A percentile compares a stretch with the other conserved stretches of the same genome.
phyloP scores from a whole-genome alignment of 1,140 invertebrate species.

The Carposina sasakii region DNA sequence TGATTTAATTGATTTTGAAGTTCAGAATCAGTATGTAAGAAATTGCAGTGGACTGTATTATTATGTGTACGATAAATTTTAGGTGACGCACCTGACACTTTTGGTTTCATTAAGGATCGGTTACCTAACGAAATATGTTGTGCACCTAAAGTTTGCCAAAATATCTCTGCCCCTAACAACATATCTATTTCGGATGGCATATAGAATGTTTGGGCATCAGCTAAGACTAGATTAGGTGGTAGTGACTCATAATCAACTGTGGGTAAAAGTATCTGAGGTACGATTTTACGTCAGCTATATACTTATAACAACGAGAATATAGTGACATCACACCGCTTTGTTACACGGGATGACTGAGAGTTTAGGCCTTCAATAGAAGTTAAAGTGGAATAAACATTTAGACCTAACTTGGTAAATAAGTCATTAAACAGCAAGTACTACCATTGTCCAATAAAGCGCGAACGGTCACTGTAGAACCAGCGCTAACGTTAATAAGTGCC shows the following conservation, averaged over 20 bases:
- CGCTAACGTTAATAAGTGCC: neutral
- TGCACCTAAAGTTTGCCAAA: neutral
- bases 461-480: neutral
- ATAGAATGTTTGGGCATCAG: constrained; percentile 5
- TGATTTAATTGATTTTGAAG: neutral
- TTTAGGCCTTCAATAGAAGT: neutral
- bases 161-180: neutral
- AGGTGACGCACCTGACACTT: neutral
- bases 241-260: neutral
- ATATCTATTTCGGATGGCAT: constrained; percentile 7
- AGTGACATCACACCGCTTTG: neutral
- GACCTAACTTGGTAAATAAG: neutral
- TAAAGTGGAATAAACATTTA: neutral
- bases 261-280: constrained; percentile 9
- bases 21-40: neutral
- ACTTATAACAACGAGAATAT: neutral
- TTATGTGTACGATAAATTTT: neutral
- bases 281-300: neutral
- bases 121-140: neutral
- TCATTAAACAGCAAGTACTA: neutral
- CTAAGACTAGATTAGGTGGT: constrained; percentile 7
- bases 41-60: constrained; percentile 79
- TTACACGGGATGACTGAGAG: neutral
- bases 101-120: neutral
- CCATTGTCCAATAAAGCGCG: neutral